Base-by-base conservation (phyloP, 1,140 invertebrate genomes). In the Andricus grossulariae region DNA sequence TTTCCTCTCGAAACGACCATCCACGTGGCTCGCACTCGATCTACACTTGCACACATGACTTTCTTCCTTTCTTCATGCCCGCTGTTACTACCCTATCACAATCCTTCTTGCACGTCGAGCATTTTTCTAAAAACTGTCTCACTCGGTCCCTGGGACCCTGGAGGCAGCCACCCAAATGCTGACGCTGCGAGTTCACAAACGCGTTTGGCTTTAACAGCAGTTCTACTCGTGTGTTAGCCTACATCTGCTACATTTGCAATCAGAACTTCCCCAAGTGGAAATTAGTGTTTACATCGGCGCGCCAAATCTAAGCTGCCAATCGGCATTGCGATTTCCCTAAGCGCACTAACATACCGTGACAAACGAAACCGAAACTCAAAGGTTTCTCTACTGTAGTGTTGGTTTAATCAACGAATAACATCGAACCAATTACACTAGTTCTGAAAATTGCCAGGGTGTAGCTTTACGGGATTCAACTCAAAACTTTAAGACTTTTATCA, bases 231-330 rank as follows among this genome's bases (percentile, higher is more conserved):
- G 32, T 66, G 60, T n/a, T 66, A 66, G 60, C 60, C 60, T 66
- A 66, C 81, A 80, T 86, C 83, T 85, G 81, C 76, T 85, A 83
- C 83, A 86, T 83, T 87, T 85, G 83, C 83, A 84, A 87, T 86
- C 71, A 82, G 78, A 85, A 85, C 72, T 83, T 85, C 74, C 51
- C 71, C 39, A 71, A 71, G 60, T 81, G 76, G 74, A 82, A 84
- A 86, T 86, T 86, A 86, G 77, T 81, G 78, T 80, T 82, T 73
- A 72, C 75, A 12, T 72, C 71, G 74, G 16, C 51, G 60, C 25
- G 60, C 60, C 60, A 50, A 60, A 55, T 76, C 70, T 72, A 80
- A 77, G 73, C 73, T 77, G 73, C 75, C 79, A 77, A 77, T 80
- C 75, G 72, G n/a, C 32, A 66, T 66, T 66, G 60, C 60, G 21